Base-by-base conservation (phyloP, 2,888 invertebrate genomes). In the Trachelus tabidus region DNA sequence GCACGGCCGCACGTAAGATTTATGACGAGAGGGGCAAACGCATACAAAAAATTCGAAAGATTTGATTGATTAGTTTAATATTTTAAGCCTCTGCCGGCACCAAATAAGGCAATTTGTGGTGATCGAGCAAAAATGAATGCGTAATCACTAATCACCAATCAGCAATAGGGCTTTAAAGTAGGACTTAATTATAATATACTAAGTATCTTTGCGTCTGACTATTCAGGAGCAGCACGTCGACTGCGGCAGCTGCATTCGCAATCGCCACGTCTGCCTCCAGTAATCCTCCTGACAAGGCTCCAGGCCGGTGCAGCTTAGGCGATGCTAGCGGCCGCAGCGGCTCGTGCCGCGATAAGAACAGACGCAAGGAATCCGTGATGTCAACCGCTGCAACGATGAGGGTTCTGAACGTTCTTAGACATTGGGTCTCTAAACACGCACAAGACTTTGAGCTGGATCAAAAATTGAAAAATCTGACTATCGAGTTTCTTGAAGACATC, bases 331-430 rank as follows among this genome's bases (percentile, higher is more conserved):
- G 84, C 68, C 84, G 86, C 6, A 85, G 83, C 11, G 87, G 85
- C 9, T 89, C 89, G 0, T 88, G 89, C 80, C 88, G 92, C 74
- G 93, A 95, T 68, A 93, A 94, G 68, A 92, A 92, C 69, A 90
- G 93, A 75, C 93, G 94, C 76, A 94, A 95, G 82, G 96, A 96
- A 87, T 96, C 95, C 12, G 95, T 97, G 73, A 96, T 97, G 90
- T 97, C 97, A 73, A 97, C 97, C 9, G 98, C 98, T n/a, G 97
- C 97, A 77, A 98, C 97, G 0, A 98, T 98, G 97, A 92, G 98
- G 80, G 98, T 98, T 0, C 93, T 98, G 0, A 97, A 97, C 90
- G 97, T 98, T 2, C 93, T 98, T 74, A 94, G 97, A 81, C 98
- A 98, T 90, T 98, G 98, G 98, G 96, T 97, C 56, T 96, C 96